Conservation (phyloP, 2,113 vertebrate species). For the Hypomesus transpacificus region DNA sequence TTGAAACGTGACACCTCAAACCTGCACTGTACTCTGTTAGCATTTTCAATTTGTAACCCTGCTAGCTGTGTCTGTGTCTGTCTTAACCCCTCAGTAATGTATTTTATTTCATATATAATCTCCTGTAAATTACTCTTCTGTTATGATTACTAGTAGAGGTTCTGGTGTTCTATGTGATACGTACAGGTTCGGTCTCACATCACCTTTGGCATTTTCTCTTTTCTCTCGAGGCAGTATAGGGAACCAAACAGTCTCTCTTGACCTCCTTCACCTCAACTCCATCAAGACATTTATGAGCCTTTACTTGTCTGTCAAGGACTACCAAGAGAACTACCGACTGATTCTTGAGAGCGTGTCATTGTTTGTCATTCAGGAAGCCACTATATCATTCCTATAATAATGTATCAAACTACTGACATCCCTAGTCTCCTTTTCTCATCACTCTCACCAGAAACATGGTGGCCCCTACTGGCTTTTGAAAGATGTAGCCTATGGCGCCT, state of each 20-base stretch:
- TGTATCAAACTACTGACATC: slow-evolving; percentile 23
- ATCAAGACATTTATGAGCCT: slow-evolving; percentile 50
- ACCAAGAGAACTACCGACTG: slow-evolving; percentile 18
- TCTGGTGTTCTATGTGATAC: not conserved
- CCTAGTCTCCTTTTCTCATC: slow-evolving; percentile 26
- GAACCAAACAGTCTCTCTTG: slow-evolving; percentile 25
- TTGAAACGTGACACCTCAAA: not conserved
- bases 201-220: not conserved
- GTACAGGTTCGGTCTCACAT: not conserved
- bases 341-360: slow-evolving; percentile 35
- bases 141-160: not conserved
- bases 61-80: not conserved
- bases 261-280: slow-evolving; percentile 30
- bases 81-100: not conserved
- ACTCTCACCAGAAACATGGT: slow-evolving; percentile 33
- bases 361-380: not conserved
- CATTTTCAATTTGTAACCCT: not conserved
- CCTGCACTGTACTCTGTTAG: not conserved
- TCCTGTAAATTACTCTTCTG: not conserved
- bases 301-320: slow-evolving; percentile 39
- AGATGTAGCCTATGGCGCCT: slow-evolving; percentile 16
- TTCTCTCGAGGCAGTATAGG: not conserved
- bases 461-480: slow-evolving; percentile 26
- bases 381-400: slow-evolving; percentile 11
- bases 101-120: not conserved